A percentile compares a stretch with the other conserved stretches of the same genome.
Conservation (phyloP, 2,113 vertebrate species). For the Melanerpes aurifrons region DNA sequence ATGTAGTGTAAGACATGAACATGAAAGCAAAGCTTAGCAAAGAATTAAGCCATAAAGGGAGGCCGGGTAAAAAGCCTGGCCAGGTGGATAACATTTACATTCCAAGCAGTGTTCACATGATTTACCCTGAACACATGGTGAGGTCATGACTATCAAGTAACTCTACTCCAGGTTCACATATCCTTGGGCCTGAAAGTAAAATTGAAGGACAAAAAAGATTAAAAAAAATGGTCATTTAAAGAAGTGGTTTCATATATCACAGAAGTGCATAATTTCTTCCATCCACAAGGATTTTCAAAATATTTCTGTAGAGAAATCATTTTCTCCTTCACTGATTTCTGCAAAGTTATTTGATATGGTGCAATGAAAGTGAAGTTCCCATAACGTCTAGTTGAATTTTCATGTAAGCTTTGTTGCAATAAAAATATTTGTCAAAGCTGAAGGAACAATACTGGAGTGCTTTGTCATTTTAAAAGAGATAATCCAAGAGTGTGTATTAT, state of each 20-base stretch:
- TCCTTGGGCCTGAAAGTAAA: neutral
- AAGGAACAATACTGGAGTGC: neutral
- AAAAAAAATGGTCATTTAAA: constrained; percentile 13
- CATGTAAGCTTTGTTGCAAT: neutral
- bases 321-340: constrained; percentile 49
- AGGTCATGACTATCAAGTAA: constrained; percentile 48
- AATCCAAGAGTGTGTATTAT: neutral
- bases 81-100: constrained; percentile 60
- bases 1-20: neutral
- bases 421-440: constrained; percentile 46
- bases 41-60: constrained; percentile 21
- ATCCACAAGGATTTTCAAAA: neutral
- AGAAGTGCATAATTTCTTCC: neutral
- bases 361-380: constrained; percentile 16
- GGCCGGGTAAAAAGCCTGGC: constrained; percentile 11
- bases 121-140: constrained; percentile 51
- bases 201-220: constrained; percentile 1
- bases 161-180: neutral
- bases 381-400: constrained; percentile 3
- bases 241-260: neutral
- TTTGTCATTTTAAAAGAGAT: constrained; percentile 32
- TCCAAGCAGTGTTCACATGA: constrained; percentile 39
- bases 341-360: constrained; percentile 14
- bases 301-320: neutral
- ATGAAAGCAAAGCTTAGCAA: constrained; percentile 6